Conservation (phyloP, 2,113 vertebrate species). For the Emydura subglobosa region DNA sequence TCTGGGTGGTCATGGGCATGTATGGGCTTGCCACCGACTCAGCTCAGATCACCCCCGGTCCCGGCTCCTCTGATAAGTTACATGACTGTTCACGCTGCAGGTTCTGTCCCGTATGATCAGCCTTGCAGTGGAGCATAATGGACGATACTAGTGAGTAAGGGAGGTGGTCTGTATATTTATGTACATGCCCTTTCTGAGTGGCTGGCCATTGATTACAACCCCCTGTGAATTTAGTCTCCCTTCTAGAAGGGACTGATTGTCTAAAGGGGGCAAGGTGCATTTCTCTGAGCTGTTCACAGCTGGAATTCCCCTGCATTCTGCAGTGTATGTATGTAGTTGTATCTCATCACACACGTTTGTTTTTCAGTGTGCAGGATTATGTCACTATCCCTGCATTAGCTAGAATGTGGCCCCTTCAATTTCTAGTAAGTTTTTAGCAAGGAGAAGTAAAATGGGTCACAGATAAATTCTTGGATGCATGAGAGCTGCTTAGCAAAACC, state of each 20-base stretch:
- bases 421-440: not conserved
- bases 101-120: not conserved
- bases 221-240: not conserved
- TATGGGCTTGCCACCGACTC: not conserved
- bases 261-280: not conserved
- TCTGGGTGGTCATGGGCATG: not conserved
- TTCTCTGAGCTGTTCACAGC: not conserved
- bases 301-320: not conserved
- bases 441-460: not conserved
- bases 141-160: not conserved
- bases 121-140: not conserved
- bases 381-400: not conserved
- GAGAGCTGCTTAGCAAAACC: not conserved
- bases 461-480: not conserved
- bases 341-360: not conserved
- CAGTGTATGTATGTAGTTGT: not conserved
- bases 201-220: not conserved
- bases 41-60: not conserved
- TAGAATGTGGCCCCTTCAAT: not conserved
- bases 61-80: not conserved
- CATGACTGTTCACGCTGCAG: not conserved
- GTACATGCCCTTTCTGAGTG: not conserved
- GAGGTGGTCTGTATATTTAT: not conserved
- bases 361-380: not conserved
- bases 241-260: not conserved